phyloP scores from a whole-genome alignment of 2,888 invertebrate genomes.

The Saturnia japonica region DNA sequence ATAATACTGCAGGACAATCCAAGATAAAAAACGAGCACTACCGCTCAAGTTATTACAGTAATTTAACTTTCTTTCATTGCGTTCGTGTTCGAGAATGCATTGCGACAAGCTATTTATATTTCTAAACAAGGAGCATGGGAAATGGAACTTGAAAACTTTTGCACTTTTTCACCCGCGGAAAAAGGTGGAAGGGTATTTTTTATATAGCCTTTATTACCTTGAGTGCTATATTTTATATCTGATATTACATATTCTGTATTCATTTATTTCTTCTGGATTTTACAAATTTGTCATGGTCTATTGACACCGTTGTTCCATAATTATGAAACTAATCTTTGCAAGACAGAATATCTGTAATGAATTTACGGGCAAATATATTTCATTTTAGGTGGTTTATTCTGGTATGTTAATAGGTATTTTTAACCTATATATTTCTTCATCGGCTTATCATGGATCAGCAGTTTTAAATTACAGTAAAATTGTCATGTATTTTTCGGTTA shows the following conservation, averaged over 20 bases:
- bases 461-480: no score
- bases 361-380: no score
- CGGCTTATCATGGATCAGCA: no score
- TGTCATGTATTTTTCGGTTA: no score
- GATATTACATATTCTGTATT: neutral
- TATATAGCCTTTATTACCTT: neutral
- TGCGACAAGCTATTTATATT: constrained; percentile 19
- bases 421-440: no score
- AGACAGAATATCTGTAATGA: no score
- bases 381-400: no score
- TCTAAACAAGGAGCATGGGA: constrained; percentile 9
- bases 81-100: constrained; percentile 1
- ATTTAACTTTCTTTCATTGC: constrained; percentile 16
- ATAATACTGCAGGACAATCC: neutral
- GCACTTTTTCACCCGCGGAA: constrained; percentile 9
- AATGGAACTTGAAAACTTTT: neutral
- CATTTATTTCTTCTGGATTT: no score
- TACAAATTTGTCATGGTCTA: no score
- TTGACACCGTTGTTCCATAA: no score
- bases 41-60: constrained; percentile 4
- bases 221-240: neutral
- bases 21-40: neutral
- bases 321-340: no score
- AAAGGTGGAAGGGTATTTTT: constrained; percentile 8
- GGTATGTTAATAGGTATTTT: no score